phyloP scores from a whole-genome alignment of 2,113 vertebrate genomes.

The Ceyx melanurus region DNA sequence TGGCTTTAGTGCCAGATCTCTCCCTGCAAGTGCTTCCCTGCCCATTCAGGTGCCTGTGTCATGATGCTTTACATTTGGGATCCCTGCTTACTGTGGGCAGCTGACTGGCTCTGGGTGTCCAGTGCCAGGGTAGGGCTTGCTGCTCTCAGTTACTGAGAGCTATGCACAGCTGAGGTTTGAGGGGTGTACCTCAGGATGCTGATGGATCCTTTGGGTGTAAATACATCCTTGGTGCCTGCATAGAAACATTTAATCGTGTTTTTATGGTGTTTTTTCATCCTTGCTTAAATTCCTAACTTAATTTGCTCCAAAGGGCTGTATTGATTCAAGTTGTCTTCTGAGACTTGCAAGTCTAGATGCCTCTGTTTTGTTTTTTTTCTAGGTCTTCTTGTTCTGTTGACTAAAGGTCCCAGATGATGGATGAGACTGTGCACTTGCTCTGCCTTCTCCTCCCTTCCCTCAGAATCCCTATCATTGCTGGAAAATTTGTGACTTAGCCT shows the following conservation, averaged over 20 bases:
- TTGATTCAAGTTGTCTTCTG: background rate
- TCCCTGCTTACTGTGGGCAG: too few relatives aligned
- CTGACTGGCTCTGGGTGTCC: background rate
- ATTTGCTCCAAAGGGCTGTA: background rate
- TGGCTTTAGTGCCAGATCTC: background rate
- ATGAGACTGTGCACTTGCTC: background rate
- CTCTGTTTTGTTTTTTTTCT: background rate
- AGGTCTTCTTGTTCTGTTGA: background rate
- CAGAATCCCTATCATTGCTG: background rate
- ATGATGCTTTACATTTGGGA: background rate
- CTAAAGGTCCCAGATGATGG: background rate
- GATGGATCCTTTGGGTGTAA: background rate
- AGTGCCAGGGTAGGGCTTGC: background rate
- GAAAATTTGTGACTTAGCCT: background rate
- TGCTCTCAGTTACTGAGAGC: background rate
- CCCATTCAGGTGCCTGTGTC: rapidly evolving
- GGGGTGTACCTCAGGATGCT: background rate
- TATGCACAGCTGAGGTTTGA: background rate
- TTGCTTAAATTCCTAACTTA: background rate
- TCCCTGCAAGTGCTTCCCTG: background rate
- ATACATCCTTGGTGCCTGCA: background rate
- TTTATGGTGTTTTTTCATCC: background rate
- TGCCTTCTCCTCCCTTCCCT: background rate
- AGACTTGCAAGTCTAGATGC: background rate
- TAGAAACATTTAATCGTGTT: too few relatives aligned